Base-by-base conservation (phyloP, 2,888 invertebrate species). In the Ptilodon capucinus region DNA sequence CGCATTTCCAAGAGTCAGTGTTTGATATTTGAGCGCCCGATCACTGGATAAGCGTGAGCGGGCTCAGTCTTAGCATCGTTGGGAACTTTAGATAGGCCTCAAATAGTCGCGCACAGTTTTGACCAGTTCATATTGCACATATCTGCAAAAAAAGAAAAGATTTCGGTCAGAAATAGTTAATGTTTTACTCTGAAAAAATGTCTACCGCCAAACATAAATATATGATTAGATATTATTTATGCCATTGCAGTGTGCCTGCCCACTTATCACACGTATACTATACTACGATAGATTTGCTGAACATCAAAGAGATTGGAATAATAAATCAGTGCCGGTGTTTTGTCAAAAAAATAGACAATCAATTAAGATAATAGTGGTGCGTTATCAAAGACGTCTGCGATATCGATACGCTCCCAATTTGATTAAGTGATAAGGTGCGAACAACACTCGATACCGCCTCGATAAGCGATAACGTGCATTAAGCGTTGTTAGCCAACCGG, bases 331-430 rank as follows among this genome's bases (percentile, higher is more conserved):
- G 78, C 71, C 80, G 81, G 75, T 84, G 64, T 80, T 79, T 81
- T 81, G 79, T 81, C 75, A 79, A 84, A 85, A 62, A 81, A 80
- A 75, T 70, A 78, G 78, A 87, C 87, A 87, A 89, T 90, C 89
- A 86, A 88, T 89, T 89, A 86, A 86, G 89, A 90, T 88, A 86
- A 83, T 81, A 79, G 74, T 74, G 77, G 76, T 75, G 75, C 71
- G 79, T 67, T 86, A 88, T 88, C 88, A 74, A 73, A 84, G 75
- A 81, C 81, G 82, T 79, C 76, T 68, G 67, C 69, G 86, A 83
- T 88, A 89, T 77, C 86, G 84, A 84, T 83, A 81, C 84, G 87
- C 81, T 83, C 85, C 86, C 84, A 87, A 86, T 88, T 88, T 87
- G 88, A 88, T 90, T 86, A 86, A 80, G 76, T 82, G 88, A 89